Base-by-base conservation (phyloP, 30 jellyfish, hydroid and myxozoan genomes). In the Clytia hemisphaerica region DNA sequence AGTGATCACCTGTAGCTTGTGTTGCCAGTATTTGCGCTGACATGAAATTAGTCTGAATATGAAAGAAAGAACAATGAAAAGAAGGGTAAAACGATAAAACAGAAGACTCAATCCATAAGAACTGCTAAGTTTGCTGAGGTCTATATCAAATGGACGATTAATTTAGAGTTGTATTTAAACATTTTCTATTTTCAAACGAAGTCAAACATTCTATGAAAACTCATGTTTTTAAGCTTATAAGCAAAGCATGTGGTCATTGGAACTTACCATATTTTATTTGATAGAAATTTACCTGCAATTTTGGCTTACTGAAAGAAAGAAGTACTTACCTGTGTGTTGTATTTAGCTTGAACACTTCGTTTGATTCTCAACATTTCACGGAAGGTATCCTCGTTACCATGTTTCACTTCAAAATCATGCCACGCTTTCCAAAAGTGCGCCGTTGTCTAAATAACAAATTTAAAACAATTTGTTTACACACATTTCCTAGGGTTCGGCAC, bases 391-490 rank as follows among this genome's bases (percentile, higher is more conserved):
- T 82, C 95, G 51, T 91, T 91, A 6, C 99, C 99, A 61, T 91
- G 99, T 35, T 83, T 65, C 10, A 91, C 99, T 67, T 91, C 99
- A 78, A 91, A 91, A 27, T 82, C 95, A 60, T 91, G 95, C 94
- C 94, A 91, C 30, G 94, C 74, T 33, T 83, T 83, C 99, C 99
- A 91, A 58, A 82, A 91, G 6, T 63, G 32, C 19, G 72, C 85
- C 9, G 94, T 78, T 0, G 81, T 55, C 92, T 86, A 61, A 14
- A n/a, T 32, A 33, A 5, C 25, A 32, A 18, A 44, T n/a, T n/a
- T n/a, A 19, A 60, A 27, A 12, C 15, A 25, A 0, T 18, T 55
- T 12, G 10, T 18, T 0, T 3, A 55, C 30, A n/a, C 27, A 4
- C 0, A 24, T 31, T n/a, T n/a, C n/a, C n/a, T n/a, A n/a, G n/a